These are phyloP conservation scores for Gymnothorax reevesii DNA, from an alignment of 2,797 vertebrate species.

Conservation along the genomic window DNA sequence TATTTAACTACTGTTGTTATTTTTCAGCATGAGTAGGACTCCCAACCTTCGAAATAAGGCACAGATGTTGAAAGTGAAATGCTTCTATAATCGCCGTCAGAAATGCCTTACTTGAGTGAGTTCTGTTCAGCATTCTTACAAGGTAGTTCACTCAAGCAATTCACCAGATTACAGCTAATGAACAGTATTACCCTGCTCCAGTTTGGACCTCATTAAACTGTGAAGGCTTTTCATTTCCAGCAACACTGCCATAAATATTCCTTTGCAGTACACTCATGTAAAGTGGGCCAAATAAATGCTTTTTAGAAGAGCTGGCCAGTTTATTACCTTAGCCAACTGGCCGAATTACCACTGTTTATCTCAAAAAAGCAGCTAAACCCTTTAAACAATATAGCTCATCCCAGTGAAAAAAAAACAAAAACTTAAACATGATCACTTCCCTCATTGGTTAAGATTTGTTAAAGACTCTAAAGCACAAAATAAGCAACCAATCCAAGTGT, in stretches of 20 bases:
- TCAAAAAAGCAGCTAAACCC: conserved; percentile 34
- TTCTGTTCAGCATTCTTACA: conserved; percentile 89
- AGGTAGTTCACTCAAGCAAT: conserved; percentile 93
- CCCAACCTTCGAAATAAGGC: conserved; percentile 80
- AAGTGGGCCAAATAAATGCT: conserved; percentile 49
- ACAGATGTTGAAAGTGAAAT: conserved; percentile 92
- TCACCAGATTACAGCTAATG: conserved; percentile 91
- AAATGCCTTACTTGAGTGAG: conserved; percentile 96
- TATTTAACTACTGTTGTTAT: conserved; percentile 12
- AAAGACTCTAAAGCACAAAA: conserved; percentile 56
- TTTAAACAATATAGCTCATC: conserved; percentile 15
- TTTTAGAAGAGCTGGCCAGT: conserved; percentile 45
- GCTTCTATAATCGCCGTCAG: conserved; percentile 98
- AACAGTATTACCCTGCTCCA: conserved; percentile 85
- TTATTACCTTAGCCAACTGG: conserved; percentile 47
- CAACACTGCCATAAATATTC: conserved; percentile 82
- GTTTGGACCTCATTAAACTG: conserved; percentile 89
- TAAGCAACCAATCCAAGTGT: conserved; percentile 52
- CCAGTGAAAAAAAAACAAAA: conserved; percentile 41
- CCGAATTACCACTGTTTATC: conserved; percentile 40
- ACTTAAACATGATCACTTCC: conserved; percentile 58
- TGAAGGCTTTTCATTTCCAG: conserved; percentile 83
- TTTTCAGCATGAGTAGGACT: conserved; percentile 60
- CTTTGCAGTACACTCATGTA: conserved; percentile 58
- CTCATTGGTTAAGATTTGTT: conserved; percentile 46